These are phyloP conservation scores for Halcyon smyrnensis DNA, from an alignment of 2,797 vertebrate species.

Conservation along the genomic window DNA sequence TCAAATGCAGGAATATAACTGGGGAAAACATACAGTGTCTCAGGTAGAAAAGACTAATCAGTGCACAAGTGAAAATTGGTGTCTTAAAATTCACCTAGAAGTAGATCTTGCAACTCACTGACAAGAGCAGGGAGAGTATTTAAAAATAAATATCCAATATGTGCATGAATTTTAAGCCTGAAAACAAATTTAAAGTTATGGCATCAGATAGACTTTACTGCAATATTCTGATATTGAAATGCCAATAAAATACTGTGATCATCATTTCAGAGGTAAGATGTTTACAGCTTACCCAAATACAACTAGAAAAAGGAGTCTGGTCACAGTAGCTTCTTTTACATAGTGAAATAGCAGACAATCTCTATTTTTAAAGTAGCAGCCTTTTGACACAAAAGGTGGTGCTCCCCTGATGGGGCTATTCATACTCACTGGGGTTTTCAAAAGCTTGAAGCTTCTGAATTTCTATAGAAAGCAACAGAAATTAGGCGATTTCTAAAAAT, in stretches of 20 bases:
- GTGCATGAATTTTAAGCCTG: neutral
- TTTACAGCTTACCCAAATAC: neutral
- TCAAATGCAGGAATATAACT: neutral
- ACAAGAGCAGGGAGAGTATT: neutral
- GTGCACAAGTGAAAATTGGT: neutral
- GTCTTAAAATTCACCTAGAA: neutral
- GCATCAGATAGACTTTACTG: neutral
- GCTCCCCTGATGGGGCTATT: neutral
- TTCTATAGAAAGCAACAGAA: neutral
- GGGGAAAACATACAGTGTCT: neutral
- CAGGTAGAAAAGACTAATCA: neutral
- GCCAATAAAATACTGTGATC: neutral
- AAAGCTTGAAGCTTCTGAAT: neutral
- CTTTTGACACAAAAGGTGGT: neutral
- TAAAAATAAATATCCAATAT: neutral
- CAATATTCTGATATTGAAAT: neutral
- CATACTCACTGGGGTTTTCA: neutral
- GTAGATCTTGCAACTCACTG: neutral
- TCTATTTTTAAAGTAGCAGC: neutral
- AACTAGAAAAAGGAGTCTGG: neutral
- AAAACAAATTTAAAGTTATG: neutral
- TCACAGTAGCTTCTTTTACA: neutral
- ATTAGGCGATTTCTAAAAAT: neutral
- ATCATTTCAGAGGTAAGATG: neutral
- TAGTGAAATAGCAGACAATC: neutral